Conservation (phyloP, 2,888 invertebrate species). For the Eudasyphora cyanicolor region DNA sequence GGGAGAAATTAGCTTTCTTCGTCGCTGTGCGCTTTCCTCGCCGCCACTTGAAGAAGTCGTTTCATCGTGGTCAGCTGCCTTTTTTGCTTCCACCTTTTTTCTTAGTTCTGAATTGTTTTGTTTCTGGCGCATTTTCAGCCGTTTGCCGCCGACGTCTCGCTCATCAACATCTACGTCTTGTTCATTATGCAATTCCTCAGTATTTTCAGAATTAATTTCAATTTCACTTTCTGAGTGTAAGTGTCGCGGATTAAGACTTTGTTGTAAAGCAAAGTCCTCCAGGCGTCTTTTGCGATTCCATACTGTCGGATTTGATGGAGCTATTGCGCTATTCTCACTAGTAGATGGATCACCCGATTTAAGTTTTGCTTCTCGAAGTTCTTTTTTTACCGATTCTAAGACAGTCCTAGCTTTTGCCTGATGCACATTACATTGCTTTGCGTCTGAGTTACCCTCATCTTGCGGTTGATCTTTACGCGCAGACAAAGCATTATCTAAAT, state of each 20-base stretch:
- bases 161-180: conserved; percentile 69
- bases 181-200: conserved; percentile 77
- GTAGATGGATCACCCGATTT: conserved; percentile 15
- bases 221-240: conserved; percentile 77
- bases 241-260: conserved; percentile 67
- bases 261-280: conserved; percentile 69
- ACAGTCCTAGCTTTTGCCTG: conserved; percentile 5
- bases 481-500: neutral
- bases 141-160: conserved; percentile 77
- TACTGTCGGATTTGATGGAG: neutral
- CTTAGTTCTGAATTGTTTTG: conserved; percentile 73
- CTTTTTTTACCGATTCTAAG: conserved; percentile 51
- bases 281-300: conserved; percentile 76
- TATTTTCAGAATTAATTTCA: conserved; percentile 80
- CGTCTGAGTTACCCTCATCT: too few species aligned
- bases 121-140: conserved; percentile 77
- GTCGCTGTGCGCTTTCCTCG: conserved; percentile 73
- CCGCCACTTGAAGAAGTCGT: conserved; percentile 77
- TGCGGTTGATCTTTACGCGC: neutral
- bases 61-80: conserved; percentile 71
- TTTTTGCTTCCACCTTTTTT: conserved; percentile 77
- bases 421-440: neutral
- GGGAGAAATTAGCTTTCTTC: conserved; percentile 71
- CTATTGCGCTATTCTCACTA: neutral
- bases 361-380: conserved; percentile 50